Percentiles rank a stretch among this genome's conserved stretches.
phyloP scores from a whole-genome alignment of 2,113 vertebrate species.

The Percopsis transmontana region DNA sequence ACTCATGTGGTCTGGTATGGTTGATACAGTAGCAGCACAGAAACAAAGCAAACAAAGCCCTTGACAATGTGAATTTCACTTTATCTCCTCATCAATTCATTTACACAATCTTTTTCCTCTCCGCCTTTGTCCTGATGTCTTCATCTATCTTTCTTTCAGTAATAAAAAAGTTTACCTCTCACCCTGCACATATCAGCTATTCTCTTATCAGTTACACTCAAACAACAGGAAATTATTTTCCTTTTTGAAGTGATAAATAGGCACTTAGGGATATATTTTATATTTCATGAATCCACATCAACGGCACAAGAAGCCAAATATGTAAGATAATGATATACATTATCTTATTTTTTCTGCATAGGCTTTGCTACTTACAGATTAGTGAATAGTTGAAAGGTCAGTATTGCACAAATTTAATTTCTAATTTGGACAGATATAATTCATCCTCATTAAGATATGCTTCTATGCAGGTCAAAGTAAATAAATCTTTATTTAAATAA shows the following conservation, averaged over 20 bases:
- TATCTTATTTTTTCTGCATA: constrained; percentile 16
- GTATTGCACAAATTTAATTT: background rate
- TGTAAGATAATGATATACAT: constrained; percentile 9
- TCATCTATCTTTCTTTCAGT: constrained; percentile 29
- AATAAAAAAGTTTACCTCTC: constrained; percentile 28
- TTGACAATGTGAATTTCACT: constrained; percentile 29
- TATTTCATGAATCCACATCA: constrained; percentile 34
- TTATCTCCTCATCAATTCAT: no score
- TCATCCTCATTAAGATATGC: no score
- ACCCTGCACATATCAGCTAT: constrained; percentile 38
- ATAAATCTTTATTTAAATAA: no score
- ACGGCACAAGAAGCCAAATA: constrained; percentile 24
- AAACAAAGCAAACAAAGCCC: constrained; percentile 29
- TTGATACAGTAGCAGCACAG: background rate
- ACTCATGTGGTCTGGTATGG: background rate
- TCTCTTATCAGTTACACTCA: constrained; percentile 47
- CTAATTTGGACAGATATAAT: no score
- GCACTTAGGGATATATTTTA: constrained; percentile 49
- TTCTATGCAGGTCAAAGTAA: no score
- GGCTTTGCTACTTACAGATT: constrained; percentile 11
- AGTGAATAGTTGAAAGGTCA: constrained; percentile 9
- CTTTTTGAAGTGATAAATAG: constrained; percentile 56
- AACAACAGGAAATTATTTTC: constrained; percentile 34
- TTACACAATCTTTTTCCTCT: background rate
- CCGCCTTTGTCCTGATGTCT: constrained; percentile 25